Conservation (phyloP, 1,140 invertebrate genomes). For the Drosophila ohnishii region DNA sequence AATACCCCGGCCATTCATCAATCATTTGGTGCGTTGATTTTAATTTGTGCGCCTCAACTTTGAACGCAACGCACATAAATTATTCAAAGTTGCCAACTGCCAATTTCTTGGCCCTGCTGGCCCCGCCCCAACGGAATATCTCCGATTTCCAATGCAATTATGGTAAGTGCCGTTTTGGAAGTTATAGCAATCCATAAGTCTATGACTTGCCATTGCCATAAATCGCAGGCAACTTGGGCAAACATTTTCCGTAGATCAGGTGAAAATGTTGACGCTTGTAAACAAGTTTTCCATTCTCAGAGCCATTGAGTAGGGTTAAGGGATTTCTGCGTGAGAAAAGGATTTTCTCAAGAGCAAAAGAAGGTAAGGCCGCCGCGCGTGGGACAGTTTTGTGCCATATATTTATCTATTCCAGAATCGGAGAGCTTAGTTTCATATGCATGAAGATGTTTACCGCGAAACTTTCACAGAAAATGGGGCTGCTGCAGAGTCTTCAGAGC, state of each 20-base stretch:
- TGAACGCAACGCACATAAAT: conserved; percentile 70
- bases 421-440: conserved; percentile 47
- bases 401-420: conserved; percentile 36
- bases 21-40: conserved; percentile 80
- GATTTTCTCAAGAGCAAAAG: conserved; percentile 9
- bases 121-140: conserved; percentile 19
- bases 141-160: conserved; percentile 68
- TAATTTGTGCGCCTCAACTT: conserved; percentile 78
- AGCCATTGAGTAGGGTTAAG: conserved; percentile 41
- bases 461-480: conserved; percentile 6
- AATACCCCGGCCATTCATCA: conserved; percentile 62
- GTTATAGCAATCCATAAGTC: conserved; percentile 77
- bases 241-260: conserved; percentile 48
- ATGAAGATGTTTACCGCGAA: conserved; percentile 46
- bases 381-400: conserved; percentile 30
- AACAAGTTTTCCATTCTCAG: conserved; percentile 62
- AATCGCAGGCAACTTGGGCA: conserved; percentile 67
- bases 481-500: conserved; percentile 15
- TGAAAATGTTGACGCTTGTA: conserved; percentile 75
- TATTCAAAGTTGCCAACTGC: conserved; percentile 73
- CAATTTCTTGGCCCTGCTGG: not conserved
- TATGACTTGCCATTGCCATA: conserved; percentile 74
- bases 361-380: not conserved
- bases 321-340: conserved; percentile 14
- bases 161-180: conserved; percentile 75